Evolutionary conservation across 2,113 vertebrate species (phyloP), one percentile per base, ranked within the genome.

Genomic region (Falcunculus frontatus): DNA sequence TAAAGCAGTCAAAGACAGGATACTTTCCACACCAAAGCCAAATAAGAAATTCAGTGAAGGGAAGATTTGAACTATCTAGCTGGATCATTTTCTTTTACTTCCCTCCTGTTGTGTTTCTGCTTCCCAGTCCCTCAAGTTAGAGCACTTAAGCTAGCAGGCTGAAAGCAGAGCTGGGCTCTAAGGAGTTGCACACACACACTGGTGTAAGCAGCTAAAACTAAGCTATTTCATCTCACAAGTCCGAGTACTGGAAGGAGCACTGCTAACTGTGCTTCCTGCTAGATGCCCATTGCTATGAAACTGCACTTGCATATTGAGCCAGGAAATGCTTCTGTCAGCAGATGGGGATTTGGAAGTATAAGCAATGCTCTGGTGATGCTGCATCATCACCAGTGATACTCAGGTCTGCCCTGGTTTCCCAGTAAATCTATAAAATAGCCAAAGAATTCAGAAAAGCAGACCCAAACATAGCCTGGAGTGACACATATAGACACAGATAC

Each of bases 401-500:
- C 69, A 88, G 42, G 30, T 87, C 55, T 92, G 75, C 19, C 32
- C 49, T 52, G 49, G 44, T 39, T 72, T 84, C 59, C 42, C 50
- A 42, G 53, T 62, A 87, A 87, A 91, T 74, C 57, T 29, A 35
- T 32, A 70, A 87, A 74, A 27, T 89, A 84, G 56, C 16, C 49
- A 76, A 69, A 89, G 53, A 68, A 52, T 75, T 92, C 22, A 46
- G 67, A 70, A 62, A 35, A 93, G 82, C 55, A 67, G 32, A 56
- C 64, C 13, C 42, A 67, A 85, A 72, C 49, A 26, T 26, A 75
- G 39, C 56, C 56, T 13, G 3, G 32, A 85, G 19, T 73, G 55
- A 63, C 55, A 63, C 5, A 6, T 10, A 25, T 0, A 14, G 63
- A 62, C 42, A 29, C 0, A 35, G 60, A 53, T n/a, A 46, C 46